Percentiles rank a stretch among this genome's conserved stretches.
These are phyloP conservation scores for Melanargia galathea DNA, from an alignment of 2,888 invertebrate species.

Conservation along the genomic window DNA sequence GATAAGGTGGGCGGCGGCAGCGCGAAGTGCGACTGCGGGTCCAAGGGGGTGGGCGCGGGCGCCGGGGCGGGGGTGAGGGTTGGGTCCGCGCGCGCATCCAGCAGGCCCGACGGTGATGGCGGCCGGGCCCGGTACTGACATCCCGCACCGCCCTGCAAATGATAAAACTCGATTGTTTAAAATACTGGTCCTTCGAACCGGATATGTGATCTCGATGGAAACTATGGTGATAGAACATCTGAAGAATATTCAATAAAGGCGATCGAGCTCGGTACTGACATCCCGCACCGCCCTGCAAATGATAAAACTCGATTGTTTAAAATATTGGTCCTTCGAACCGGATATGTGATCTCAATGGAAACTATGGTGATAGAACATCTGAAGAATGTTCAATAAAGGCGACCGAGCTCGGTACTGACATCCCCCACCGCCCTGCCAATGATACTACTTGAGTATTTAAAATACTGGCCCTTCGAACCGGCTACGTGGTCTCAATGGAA, in stretches of 20 bases:
- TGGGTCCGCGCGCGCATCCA: slow-evolving; percentile 42
- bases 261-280: slow-evolving; percentile 65
- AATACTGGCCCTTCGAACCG: neutral
- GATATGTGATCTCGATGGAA: no score
- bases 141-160: slow-evolving; percentile 49
- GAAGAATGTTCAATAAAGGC: slow-evolving; percentile 37
- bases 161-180: neutral
- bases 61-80: slow-evolving; percentile 30
- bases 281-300: slow-evolving; percentile 49
- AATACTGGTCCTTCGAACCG: neutral
- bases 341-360: neutral
- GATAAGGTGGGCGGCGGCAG: slow-evolving; percentile 61
- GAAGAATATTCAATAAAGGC: no score
- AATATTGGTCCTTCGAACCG: neutral
- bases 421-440: slow-evolving; percentile 49
- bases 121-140: slow-evolving; percentile 65
- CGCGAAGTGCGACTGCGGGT: slow-evolving; percentile 62
- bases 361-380: no score
- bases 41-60: slow-evolving; percentile 49
- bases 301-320: neutral
- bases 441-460: neutral
- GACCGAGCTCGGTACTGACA: slow-evolving; percentile 65
- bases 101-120: slow-evolving; percentile 52
- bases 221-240: no score
- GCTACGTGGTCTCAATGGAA: neutral